These are phyloP conservation scores for Ooceraea biroi DNA, from an alignment of 1,140 invertebrate genomes.

Conservation along the genomic window DNA sequence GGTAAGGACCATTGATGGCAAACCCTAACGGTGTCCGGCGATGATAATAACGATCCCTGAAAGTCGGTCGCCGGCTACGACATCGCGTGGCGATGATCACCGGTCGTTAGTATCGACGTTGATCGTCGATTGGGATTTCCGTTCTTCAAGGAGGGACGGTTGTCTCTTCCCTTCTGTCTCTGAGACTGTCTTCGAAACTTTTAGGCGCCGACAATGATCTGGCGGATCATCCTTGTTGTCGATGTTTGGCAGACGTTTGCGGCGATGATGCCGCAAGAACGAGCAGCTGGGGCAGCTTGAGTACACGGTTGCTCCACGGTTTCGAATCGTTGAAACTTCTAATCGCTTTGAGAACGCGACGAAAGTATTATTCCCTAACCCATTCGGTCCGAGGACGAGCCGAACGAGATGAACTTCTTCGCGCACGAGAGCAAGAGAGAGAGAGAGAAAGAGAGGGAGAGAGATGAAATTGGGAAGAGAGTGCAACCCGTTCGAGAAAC, in stretches of 20 bases:
- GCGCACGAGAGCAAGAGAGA: not conserved
- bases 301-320: not conserved
- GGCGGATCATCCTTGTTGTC: not conserved
- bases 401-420: not conserved
- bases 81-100: not conserved
- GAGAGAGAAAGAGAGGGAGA: not conserved
- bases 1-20: slow-evolving; percentile 40
- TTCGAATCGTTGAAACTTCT: slow-evolving; percentile 16
- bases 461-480: not conserved
- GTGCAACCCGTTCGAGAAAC: not conserved
- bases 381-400: not conserved
- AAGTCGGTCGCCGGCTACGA: slow-evolving; percentile 16
- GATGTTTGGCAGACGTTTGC: not conserved
- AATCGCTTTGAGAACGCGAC: slow-evolving; percentile 8
- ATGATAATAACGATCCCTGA: not conserved
- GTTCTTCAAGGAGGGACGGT: slow-evolving; percentile 17
- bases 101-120: not conserved
- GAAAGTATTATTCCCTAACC: slow-evolving; percentile 50
- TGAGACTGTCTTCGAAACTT: not conserved
- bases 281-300: too few species aligned
- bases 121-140: slow-evolving; percentile 16
- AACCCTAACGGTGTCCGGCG: slow-evolving; percentile 2
- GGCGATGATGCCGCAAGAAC: not conserved
- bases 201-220: not conserved
- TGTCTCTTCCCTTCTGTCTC: too few species aligned